Evolutionary conservation across 2,113 vertebrate genomes (phyloP).

Genomic region (Anhinga anhinga): DNA sequence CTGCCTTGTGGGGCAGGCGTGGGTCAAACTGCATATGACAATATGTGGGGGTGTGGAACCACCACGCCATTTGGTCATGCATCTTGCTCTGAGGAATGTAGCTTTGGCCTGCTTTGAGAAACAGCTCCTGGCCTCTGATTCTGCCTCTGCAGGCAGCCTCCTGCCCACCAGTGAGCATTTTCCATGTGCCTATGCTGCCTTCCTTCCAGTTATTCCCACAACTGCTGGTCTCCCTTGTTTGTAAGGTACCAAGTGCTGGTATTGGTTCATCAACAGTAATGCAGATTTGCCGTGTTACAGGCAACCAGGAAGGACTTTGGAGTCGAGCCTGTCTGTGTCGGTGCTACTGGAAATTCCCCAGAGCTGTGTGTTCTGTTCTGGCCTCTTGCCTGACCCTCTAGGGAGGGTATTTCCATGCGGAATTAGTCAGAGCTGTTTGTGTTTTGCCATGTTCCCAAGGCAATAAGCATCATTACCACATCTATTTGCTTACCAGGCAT

Average conservation of each 20-base stretch:
- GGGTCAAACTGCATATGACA: neutral
- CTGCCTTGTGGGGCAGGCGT: neutral
- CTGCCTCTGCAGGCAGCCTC: neutral
- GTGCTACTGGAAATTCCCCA: neutral
- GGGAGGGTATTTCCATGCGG: neutral
- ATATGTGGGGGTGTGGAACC: neutral
- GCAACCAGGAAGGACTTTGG: neutral
- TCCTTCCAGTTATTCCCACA: neutral
- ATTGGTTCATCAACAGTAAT: neutral
- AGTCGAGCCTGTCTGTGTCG: neutral
- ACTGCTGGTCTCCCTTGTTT: neutral
- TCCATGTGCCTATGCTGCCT: neutral
- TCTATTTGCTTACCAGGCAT: neutral
- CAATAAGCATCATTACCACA: neutral
- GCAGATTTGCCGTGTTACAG: neutral
- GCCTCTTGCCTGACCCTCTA: neutral
- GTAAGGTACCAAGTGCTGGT: neutral
- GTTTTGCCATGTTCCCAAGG: neutral
- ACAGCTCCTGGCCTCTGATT: neutral
- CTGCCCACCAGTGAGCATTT: neutral
- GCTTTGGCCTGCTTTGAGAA: neutral
- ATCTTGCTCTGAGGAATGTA: neutral
- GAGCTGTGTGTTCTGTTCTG: neutral
- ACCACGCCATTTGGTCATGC: too few species aligned
- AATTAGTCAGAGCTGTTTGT: neutral